These are phyloP conservation scores for Prinia subflava DNA, from an alignment of 2,113 vertebrate genomes.

Conservation along the genomic window DNA sequence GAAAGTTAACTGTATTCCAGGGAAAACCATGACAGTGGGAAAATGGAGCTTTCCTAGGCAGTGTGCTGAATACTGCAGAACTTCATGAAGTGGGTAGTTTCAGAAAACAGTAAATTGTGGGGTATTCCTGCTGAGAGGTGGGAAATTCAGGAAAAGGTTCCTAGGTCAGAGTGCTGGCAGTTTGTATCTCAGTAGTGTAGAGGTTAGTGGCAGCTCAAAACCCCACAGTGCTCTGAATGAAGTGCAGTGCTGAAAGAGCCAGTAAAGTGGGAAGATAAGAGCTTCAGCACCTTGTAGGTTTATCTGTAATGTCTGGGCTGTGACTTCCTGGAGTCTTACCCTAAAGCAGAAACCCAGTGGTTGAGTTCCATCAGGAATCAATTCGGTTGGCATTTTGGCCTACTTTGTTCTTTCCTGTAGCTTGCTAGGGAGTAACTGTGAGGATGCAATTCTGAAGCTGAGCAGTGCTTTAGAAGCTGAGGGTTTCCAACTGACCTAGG, in stretches of 20 bases:
- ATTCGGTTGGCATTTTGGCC: neutral
- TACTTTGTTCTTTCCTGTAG: neutral
- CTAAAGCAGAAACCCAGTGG: neutral
- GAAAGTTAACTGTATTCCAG: neutral
- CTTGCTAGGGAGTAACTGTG: neutral
- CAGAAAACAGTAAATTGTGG: neutral
- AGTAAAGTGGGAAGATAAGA: neutral
- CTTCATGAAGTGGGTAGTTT: neutral
- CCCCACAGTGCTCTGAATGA: neutral
- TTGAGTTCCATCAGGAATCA: neutral
- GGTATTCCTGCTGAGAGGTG: neutral
- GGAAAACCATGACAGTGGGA: neutral
- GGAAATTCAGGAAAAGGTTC: neutral
- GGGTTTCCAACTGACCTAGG: neutral
- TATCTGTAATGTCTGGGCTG: accelerated
- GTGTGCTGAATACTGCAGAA: neutral
- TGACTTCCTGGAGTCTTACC: neutral
- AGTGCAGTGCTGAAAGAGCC: neutral
- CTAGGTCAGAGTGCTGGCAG: neutral
- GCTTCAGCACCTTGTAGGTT: neutral
- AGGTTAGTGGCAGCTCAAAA: neutral
- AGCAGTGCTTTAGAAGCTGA: neutral
- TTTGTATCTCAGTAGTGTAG: neutral
- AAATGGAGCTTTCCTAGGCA: neutral
- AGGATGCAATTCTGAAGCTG: neutral